These are phyloP conservation scores for Drosophila subquinaria DNA, from an alignment of 2,888 invertebrate genomes.

Conservation along the genomic window DNA sequence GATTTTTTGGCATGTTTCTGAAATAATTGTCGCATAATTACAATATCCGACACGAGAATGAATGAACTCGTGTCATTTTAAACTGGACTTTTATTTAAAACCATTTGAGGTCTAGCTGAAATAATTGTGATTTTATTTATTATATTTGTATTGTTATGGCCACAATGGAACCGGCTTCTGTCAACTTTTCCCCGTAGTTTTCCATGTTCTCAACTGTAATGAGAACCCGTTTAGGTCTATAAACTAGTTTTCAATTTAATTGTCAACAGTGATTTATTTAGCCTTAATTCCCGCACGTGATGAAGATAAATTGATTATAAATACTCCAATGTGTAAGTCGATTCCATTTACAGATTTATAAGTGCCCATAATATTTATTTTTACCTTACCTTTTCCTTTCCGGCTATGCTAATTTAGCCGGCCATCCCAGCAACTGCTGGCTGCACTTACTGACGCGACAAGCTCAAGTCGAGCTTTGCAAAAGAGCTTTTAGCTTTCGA, in stretches of 20 bases:
- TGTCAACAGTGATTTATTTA: constrained; percentile 6
- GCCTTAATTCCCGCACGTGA: not conserved
- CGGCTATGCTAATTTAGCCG: constrained; percentile 54
- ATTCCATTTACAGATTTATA: constrained; percentile 20
- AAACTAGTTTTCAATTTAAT: constrained; percentile 45
- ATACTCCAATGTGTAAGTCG: not conserved
- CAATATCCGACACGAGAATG: not conserved
- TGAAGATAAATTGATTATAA: constrained; percentile 1
- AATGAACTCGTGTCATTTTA: constrained; percentile 9
- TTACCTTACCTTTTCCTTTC: constrained; percentile 43
- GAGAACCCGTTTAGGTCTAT: constrained; percentile 39
- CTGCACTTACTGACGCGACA: constrained; percentile 16
- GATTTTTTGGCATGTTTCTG: constrained; percentile 19
- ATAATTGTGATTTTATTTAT: not conserved
- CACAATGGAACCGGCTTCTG: constrained; percentile 20
- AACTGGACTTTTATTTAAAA: not conserved
- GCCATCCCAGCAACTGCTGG: constrained; percentile 17
- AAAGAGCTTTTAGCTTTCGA: constrained; percentile 19
- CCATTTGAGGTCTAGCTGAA: not conserved
- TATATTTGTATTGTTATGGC: not conserved
- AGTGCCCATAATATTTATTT: constrained; percentile 44
- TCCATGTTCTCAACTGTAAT: constrained; percentile 28
- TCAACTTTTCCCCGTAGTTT: constrained; percentile 31
- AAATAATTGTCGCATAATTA: constrained; percentile 15
- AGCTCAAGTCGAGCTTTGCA: constrained; percentile 13